Evolutionary conservation across 2,113 vertebrate species (phyloP).

Genomic region (Oxyruncus cristatus): DNA sequence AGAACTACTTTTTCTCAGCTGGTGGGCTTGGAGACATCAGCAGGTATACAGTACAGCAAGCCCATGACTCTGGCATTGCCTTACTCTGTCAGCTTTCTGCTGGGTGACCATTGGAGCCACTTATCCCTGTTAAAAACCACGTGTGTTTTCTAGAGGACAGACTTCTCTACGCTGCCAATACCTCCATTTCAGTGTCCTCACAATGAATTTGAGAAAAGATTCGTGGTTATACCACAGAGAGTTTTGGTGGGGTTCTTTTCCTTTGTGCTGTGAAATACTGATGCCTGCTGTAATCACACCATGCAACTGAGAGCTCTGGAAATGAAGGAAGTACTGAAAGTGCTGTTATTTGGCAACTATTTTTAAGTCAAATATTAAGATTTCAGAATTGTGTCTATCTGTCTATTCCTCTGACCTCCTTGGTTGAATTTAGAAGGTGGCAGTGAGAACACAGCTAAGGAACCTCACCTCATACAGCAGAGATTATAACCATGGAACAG

Average conservation of each 20-base stretch:
- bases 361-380: not conserved
- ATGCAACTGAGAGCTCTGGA: not conserved
- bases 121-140: not conserved
- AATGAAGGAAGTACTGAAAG: not conserved
- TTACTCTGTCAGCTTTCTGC: not conserved
- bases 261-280: not conserved
- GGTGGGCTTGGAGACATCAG: not conserved
- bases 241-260: not conserved
- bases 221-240: not conserved
- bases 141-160: not conserved
- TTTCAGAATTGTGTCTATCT: not conserved
- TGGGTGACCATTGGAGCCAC: not conserved
- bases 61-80: not conserved
- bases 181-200: not conserved
- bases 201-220: not conserved
- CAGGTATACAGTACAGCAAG: not conserved
- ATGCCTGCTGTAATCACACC: not conserved
- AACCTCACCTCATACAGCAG: not conserved
- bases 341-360: not conserved
- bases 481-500: not conserved
- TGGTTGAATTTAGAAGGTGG: not conserved
- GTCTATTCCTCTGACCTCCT: not conserved
- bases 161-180: not conserved
- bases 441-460: not conserved
- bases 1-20: not conserved